A percentile compares a stretch with the other conserved stretches of the same genome.
Conservation (phyloP, 2,113 vertebrate species). For the Strix uralensis region DNA sequence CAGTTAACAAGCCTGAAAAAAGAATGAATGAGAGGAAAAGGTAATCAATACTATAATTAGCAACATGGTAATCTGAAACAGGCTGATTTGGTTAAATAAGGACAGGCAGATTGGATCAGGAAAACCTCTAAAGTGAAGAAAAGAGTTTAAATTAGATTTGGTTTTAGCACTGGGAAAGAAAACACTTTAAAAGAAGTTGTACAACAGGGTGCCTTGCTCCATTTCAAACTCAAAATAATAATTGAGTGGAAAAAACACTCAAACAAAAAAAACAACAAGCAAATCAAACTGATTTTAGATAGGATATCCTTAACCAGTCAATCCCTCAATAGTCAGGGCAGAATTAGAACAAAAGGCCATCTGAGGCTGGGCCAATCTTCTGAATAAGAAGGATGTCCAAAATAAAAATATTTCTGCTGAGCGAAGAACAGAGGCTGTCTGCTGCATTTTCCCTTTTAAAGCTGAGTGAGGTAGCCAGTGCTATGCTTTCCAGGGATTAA, state of each 20-base stretch:
- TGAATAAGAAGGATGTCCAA: neutral
- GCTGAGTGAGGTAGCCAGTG: neutral
- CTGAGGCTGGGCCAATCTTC: neutral
- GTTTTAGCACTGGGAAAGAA: neutral
- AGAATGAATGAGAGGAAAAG: neutral
- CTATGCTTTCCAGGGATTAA: neutral
- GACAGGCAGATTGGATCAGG: neutral
- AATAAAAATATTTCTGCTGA: neutral
- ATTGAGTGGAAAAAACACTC: neutral
- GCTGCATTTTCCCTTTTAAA: neutral
- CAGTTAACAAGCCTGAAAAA: neutral
- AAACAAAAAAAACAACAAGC: neutral
- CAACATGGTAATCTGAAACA: neutral
- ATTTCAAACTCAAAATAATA: slow-evolving; percentile 10
- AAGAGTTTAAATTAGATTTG: neutral
- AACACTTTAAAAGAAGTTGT: neutral
- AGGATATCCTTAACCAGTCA: slow-evolving; percentile 44
- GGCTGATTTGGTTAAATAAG: neutral
- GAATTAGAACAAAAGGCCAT: slow-evolving; percentile 8
- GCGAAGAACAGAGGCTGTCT: neutral
- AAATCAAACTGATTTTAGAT: slow-evolving; percentile 38
- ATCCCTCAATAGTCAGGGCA: neutral
- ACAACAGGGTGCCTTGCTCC: neutral
- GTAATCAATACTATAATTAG: slow-evolving; percentile 12
- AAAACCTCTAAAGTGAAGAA: neutral